Percentiles rank a stretch among this genome's conserved stretches.
phyloP scores from a whole-genome alignment of 2,888 invertebrate species.

The Cataglyphis altisquamis region DNA sequence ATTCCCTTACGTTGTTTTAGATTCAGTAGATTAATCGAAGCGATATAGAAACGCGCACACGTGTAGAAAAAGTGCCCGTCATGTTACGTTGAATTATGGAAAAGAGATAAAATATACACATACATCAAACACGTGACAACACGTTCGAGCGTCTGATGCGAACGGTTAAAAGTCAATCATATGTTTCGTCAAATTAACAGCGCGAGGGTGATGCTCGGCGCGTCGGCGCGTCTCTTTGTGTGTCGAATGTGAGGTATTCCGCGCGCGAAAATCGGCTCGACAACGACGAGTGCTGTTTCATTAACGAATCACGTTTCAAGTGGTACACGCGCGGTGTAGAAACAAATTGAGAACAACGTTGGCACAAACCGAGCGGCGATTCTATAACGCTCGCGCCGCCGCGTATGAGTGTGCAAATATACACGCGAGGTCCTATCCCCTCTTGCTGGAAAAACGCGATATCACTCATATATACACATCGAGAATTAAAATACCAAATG shows the following conservation, averaged over 20 bases:
- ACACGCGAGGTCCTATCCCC: background rate
- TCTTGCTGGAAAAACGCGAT: conserved; percentile 18
- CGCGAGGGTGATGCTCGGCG: background rate
- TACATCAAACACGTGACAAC: background rate
- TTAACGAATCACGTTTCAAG: conserved; percentile 71
- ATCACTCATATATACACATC: background rate
- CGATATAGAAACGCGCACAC: background rate
- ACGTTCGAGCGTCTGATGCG: background rate
- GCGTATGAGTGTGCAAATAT: conserved; percentile 29
- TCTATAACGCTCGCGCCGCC: background rate
- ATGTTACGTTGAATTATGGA: background rate
- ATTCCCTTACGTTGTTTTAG: too few species aligned
- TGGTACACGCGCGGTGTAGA: conserved; percentile 40
- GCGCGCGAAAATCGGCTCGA: conserved; percentile 59
- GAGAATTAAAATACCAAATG: background rate
- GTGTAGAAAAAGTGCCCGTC: background rate
- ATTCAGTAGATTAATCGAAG: background rate
- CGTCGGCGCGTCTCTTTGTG: conserved; percentile 11
- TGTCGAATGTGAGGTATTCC: conserved; percentile 52
- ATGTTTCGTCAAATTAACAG: conserved; percentile 41
- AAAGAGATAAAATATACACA: background rate
- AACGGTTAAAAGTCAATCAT: conserved; percentile 32
- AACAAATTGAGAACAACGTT: conserved; percentile 60
- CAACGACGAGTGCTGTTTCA: conserved; percentile 63
- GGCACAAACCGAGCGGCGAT: conserved; percentile 23